Conservation (phyloP, 1,140 invertebrate genomes). For the Grapholita molesta region DNA sequence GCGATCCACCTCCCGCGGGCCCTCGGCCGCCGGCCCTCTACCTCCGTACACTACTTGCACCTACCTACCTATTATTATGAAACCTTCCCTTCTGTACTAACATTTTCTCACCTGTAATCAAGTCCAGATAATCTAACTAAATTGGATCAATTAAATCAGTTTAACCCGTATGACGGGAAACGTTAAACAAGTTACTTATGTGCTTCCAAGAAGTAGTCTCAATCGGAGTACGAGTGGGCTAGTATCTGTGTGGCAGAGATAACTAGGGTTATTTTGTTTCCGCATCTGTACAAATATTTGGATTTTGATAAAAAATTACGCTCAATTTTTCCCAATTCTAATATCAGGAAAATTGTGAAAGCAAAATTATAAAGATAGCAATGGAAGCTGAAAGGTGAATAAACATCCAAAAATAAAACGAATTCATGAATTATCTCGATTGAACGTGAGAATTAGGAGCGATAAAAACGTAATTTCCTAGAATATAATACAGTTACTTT, state of each 20-base stretch:
- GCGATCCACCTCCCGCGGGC: conserved; percentile 28
- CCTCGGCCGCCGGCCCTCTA: not conserved
- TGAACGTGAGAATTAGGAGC: not conserved
- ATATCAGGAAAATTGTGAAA: not conserved
- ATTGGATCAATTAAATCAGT: not conserved
- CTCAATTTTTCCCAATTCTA: not conserved
- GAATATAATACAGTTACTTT: not conserved
- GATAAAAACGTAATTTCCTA: not conserved
- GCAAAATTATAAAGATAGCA: not conserved
- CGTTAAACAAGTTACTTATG: not conserved
- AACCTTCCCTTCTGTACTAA: not conserved
- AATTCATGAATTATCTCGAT: conserved; percentile 1
- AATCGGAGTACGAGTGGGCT: not conserved
- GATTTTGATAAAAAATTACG: not conserved
- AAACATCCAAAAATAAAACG: not conserved
- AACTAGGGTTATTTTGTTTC: not conserved
- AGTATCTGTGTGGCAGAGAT: not conserved
- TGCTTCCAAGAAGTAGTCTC: not conserved
- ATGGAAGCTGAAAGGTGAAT: not conserved
- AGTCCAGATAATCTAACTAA: not conserved
- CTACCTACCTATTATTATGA: not conserved
- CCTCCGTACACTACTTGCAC: not conserved
- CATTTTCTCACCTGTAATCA: not conserved
- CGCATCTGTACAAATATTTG: not conserved
- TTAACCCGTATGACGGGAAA: not conserved